Percentiles rank a stretch among this genome's conserved stretches.
Conservation (phyloP, 2,797 vertebrate species). For the Urosaurus nigricauda region DNA sequence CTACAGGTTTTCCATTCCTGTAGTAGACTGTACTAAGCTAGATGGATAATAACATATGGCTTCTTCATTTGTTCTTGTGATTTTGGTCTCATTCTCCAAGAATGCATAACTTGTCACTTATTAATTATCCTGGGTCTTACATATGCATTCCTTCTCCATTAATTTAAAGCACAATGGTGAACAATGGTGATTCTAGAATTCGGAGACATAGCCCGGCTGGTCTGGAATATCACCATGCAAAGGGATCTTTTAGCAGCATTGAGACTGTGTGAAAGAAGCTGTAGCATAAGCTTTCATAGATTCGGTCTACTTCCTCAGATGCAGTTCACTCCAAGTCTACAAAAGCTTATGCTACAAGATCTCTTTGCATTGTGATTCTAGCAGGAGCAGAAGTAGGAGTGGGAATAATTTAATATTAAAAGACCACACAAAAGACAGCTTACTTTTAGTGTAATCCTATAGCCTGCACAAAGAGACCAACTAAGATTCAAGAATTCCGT, state of each 20-base stretch:
- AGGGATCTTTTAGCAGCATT: too few species aligned
- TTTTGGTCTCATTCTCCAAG: neutral
- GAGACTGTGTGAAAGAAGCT: too few species aligned
- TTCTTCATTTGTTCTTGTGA: neutral
- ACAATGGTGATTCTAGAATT: neutral
- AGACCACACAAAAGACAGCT: neutral
- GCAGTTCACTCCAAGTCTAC: too few species aligned
- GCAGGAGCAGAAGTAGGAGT: too few species aligned
- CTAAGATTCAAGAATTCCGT: neutral
- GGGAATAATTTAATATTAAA: slow-evolving; percentile 2
- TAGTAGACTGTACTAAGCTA: too few species aligned
- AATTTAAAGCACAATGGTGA: neutral
- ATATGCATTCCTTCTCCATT: neutral
- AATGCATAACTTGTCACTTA: neutral
- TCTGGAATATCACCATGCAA: too few species aligned
- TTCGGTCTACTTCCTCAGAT: too few species aligned
- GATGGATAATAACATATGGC: neutral
- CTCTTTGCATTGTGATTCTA: too few species aligned
- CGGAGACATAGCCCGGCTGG: too few species aligned
- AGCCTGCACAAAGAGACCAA: neutral
- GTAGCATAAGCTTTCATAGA: too few species aligned
- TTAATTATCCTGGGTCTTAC: neutral
- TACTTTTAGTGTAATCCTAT: neutral
- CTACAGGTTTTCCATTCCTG: neutral
- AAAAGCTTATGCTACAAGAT: too few species aligned